Evolutionary conservation across 35 echinoderm and acorn worm genomes (phyloP).

Genomic region (Lytechinus variegatus): DNA sequence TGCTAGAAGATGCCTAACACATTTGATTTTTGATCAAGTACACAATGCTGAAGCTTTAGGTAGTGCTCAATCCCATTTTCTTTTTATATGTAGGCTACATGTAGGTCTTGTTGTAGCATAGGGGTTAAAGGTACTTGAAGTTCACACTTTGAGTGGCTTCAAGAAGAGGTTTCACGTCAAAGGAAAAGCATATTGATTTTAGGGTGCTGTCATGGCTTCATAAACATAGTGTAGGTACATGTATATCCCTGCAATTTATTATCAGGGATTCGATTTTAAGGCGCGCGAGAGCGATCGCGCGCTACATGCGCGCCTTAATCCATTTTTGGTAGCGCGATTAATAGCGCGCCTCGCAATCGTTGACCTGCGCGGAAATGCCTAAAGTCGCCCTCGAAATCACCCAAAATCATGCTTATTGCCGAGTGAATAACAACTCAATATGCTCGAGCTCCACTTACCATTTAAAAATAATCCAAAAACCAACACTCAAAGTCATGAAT

Average conservation of each 20-base stretch:
- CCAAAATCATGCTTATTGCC: no score
- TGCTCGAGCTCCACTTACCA: no score
- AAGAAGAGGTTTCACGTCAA: background rate
- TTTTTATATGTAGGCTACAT: no score
- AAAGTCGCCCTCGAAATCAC: no score
- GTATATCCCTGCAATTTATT: background rate
- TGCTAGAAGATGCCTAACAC: background rate
- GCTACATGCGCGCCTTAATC: no score
- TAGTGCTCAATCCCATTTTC: background rate
- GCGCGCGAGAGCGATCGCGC: no score
- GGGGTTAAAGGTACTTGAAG: background rate
- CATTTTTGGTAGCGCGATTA: no score
- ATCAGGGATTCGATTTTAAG: background rate
- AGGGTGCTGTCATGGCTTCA: background rate
- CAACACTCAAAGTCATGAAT: no score
- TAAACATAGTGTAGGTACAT: background rate
- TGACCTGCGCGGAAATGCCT: no score
- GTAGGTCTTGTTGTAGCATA: background rate
- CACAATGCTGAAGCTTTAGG: background rate
- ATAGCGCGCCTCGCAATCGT: no score
- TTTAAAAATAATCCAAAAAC: no score
- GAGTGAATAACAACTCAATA: no score
- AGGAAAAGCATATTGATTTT: background rate
- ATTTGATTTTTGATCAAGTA: background rate
- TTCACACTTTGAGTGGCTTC: conserved; percentile 21